Conservation (phyloP, 1,140 invertebrate species). For the Dreissena polymorpha region DNA sequence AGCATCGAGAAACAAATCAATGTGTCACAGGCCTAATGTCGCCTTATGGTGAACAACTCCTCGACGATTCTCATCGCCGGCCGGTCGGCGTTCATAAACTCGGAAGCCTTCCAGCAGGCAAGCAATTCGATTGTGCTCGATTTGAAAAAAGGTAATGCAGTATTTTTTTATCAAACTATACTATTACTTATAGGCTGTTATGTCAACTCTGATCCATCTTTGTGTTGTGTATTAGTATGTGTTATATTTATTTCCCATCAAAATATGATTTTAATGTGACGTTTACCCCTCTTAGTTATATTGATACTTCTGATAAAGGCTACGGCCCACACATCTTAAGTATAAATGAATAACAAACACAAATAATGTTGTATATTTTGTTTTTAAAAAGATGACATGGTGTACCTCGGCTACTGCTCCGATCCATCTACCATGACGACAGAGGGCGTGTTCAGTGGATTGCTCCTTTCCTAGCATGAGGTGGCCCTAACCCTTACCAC, state of each 20-base stretch:
- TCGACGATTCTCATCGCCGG: not conserved
- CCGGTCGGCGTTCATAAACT: not conserved
- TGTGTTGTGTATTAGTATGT: too few relatives aligned
- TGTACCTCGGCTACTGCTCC: not conserved
- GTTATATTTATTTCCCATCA: too few relatives aligned
- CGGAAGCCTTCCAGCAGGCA: not conserved
- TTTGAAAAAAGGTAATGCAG: not conserved
- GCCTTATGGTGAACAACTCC: not conserved
- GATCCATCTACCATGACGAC: not conserved
- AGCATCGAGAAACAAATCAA: not conserved
- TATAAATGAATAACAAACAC: too few relatives aligned
- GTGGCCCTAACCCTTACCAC: too few relatives aligned
- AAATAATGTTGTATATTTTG: too few relatives aligned
- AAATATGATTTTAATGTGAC: too few relatives aligned
- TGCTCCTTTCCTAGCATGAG: not conserved
- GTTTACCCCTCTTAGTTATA: too few relatives aligned
- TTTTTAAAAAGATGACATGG: not conserved
- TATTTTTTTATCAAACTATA: too few relatives aligned
- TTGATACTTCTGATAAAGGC: too few relatives aligned
- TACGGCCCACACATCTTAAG: too few relatives aligned
- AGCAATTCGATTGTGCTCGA: not conserved
- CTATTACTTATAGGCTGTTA: too few relatives aligned
- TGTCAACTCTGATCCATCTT: too few relatives aligned
- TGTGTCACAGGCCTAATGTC: not conserved
- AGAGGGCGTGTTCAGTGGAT: not conserved